Conservation (phyloP, 2,797 vertebrate genomes). For the Sciurus vulgaris region DNA sequence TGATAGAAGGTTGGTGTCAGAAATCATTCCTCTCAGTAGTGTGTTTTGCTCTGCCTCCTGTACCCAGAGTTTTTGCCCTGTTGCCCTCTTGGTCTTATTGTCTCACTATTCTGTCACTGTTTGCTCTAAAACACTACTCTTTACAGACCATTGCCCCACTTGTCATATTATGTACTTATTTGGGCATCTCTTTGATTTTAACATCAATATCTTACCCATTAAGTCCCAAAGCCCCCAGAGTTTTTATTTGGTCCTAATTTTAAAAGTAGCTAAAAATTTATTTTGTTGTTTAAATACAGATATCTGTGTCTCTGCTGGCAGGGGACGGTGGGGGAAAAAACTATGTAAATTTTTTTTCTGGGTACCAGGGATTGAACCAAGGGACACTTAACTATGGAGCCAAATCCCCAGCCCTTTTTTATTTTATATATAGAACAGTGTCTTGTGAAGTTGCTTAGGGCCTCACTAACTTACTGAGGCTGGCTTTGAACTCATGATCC, state of each 20-base stretch:
- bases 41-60: not conserved
- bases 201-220: not conserved
- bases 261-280: not conserved
- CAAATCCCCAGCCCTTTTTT: not conserved
- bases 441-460: too few relatives aligned
- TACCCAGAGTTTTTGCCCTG: not conserved
- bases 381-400: not conserved
- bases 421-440: too few relatives aligned
- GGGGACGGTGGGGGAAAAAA: not conserved
- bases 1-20: not conserved
- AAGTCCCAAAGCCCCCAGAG: not conserved
- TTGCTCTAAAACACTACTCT: not conserved
- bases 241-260: not conserved
- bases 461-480: too few relatives aligned
- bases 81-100: not conserved
- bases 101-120: constrained; percentile 5
- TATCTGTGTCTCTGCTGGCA: not conserved
- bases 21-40: not conserved
- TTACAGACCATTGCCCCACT: not conserved
- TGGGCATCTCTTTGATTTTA: constrained; percentile 23
- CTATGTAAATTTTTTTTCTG: not conserved
- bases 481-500: too few relatives aligned
- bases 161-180: not conserved
- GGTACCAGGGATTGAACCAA: not conserved
- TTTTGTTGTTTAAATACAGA: constrained; percentile 13